These are phyloP conservation scores for Polydrusus tereticollis DNA, from an alignment of 2,888 invertebrate species.

Conservation along the genomic window DNA sequence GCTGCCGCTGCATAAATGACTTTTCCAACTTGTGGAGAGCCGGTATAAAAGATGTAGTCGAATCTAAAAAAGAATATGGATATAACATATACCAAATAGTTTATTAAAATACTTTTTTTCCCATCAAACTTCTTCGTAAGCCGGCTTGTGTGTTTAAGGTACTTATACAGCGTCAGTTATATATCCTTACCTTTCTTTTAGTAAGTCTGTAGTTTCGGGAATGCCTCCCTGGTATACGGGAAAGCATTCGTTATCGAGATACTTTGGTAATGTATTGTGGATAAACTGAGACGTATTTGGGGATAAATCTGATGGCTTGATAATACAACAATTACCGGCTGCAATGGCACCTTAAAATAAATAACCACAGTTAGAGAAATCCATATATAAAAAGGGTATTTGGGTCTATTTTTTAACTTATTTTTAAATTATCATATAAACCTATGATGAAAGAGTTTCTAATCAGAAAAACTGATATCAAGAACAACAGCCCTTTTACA, in stretches of 20 bases:
- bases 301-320: constrained; percentile 96
- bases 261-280: constrained; percentile 83
- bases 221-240: constrained; percentile 87
- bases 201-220: constrained; percentile 85
- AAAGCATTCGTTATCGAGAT: constrained; percentile 91
- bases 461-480: too few species aligned
- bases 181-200: constrained; percentile 74
- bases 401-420: too few species aligned
- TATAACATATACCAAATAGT: too few species aligned
- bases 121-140: too few species aligned
- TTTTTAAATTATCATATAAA: too few species aligned
- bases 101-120: too few species aligned
- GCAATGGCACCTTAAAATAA: constrained; percentile 77
- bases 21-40: constrained; percentile 79
- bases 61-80: constrained; percentile 69
- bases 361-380: constrained; percentile 57
- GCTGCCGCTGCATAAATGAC: constrained; percentile 91
- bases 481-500: too few species aligned
- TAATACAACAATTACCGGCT: constrained; percentile 92
- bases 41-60: constrained; percentile 98
- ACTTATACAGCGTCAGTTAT: too few species aligned
- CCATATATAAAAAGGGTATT: background rate
- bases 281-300: constrained; percentile 79
- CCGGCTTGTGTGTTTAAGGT: too few species aligned
- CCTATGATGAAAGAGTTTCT: too few species aligned